A percentile compares a stretch with the other conserved stretches of the same genome.
These are phyloP conservation scores for Ammodytes dubius DNA, from an alignment of 2,113 vertebrate species.

Conservation along the genomic window DNA sequence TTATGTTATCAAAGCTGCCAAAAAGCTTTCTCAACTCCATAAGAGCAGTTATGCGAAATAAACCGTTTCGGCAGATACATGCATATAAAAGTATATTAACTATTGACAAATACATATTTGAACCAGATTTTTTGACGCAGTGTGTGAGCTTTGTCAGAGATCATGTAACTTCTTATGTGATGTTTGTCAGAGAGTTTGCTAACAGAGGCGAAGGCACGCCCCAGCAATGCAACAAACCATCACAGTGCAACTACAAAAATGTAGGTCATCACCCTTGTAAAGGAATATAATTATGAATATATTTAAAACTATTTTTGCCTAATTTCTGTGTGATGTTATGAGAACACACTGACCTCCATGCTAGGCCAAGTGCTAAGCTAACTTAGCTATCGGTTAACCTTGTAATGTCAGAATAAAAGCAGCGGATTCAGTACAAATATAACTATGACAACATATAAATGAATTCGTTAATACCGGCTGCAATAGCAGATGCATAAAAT, in stretches of 20 bases:
- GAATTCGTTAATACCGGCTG: rapidly evolving
- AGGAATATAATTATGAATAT: neutral
- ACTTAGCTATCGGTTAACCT: conserved; percentile 65
- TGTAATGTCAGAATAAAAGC: conserved; percentile 55
- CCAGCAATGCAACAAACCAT: neutral
- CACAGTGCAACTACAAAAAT: neutral
- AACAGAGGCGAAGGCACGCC: neutral
- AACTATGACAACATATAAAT: rapidly evolving
- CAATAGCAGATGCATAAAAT: neutral
- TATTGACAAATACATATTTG: no score
- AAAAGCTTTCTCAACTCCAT: no score
- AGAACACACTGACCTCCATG: conserved; percentile 63
- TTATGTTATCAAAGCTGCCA: no score
- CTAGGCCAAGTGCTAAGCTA: conserved; percentile 32
- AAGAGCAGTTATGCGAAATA: no score
- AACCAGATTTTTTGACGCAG: neutral
- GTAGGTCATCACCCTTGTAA: neutral
- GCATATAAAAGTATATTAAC: no score
- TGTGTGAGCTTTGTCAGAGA: neutral
- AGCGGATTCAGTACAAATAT: neutral
- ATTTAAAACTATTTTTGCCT: neutral
- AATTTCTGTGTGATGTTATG: neutral
- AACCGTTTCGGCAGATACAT: no score
- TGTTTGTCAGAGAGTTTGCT: conserved; percentile 52
- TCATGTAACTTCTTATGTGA: conserved; percentile 25